These are phyloP conservation scores for Tapirus terrestris DNA, from an alignment of 2,113 vertebrate species.

Conservation along the genomic window DNA sequence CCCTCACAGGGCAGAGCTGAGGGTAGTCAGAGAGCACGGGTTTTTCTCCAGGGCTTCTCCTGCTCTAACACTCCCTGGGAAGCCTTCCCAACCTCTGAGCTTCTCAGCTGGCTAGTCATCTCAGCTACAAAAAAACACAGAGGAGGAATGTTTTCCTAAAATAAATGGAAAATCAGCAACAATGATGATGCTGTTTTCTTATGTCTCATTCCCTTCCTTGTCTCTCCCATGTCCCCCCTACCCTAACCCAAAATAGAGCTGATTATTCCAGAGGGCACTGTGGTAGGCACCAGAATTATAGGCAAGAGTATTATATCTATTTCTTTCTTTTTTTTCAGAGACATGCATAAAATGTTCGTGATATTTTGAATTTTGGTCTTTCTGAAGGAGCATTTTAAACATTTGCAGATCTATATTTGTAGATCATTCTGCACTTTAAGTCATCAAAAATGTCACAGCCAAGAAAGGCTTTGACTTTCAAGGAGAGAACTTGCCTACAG, in stretches of 20 bases:
- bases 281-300: neutral
- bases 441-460: conserved; percentile 31
- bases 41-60: neutral
- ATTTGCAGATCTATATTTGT: conserved; percentile 31
- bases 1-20: neutral
- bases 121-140: neutral
- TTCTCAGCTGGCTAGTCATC: neutral
- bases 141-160: neutral
- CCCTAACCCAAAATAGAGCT: neutral
- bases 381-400: conserved; percentile 43
- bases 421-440: conserved; percentile 40
- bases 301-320: neutral
- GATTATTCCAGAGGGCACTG: neutral
- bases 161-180: neutral
- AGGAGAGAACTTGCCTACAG: neutral
- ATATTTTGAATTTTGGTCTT: neutral
- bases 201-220: neutral
- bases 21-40: neutral
- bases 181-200: neutral
- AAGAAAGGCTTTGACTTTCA: conserved; percentile 33
- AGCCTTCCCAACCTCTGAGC: neutral
- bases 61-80: neutral
- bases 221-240: neutral
- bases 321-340: neutral
- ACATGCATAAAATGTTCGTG: neutral